phyloP scores from a whole-genome alignment of 2,797 vertebrate species.

The Fratercula arctica region DNA sequence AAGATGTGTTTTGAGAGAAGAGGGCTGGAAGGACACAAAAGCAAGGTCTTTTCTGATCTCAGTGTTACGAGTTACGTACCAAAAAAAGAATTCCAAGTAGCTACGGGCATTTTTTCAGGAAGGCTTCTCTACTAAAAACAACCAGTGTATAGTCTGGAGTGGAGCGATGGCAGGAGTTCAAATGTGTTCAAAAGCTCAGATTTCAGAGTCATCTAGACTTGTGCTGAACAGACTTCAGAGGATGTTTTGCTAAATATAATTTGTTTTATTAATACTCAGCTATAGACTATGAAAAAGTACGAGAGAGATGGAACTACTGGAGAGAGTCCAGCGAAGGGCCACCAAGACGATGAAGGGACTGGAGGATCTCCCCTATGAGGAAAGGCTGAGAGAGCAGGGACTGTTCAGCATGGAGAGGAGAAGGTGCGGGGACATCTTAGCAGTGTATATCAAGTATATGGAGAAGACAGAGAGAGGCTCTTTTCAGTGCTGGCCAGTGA shows the following conservation, averaged over 20 bases:
- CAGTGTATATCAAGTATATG: too few relatives aligned
- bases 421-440: background rate
- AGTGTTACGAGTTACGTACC: background rate
- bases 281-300: background rate
- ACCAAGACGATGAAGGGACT: too few relatives aligned
- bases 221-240: background rate
- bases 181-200: too few relatives aligned
- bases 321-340: background rate
- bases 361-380: too few relatives aligned
- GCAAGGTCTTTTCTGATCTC: background rate
- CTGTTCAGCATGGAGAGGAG: background rate
- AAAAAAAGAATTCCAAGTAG: background rate
- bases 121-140: background rate
- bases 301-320: background rate
- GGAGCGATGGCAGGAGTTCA: background rate
- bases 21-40: background rate
- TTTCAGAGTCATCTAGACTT: background rate
- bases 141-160: too few relatives aligned
- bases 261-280: background rate
- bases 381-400: background rate
- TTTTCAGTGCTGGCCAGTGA: too few relatives aligned
- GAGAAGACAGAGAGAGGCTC: too few relatives aligned
- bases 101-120: background rate
- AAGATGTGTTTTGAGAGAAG: background rate
- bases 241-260: background rate